phyloP scores from a whole-genome alignment of 2,113 vertebrate genomes.

The Cathartes aura region DNA sequence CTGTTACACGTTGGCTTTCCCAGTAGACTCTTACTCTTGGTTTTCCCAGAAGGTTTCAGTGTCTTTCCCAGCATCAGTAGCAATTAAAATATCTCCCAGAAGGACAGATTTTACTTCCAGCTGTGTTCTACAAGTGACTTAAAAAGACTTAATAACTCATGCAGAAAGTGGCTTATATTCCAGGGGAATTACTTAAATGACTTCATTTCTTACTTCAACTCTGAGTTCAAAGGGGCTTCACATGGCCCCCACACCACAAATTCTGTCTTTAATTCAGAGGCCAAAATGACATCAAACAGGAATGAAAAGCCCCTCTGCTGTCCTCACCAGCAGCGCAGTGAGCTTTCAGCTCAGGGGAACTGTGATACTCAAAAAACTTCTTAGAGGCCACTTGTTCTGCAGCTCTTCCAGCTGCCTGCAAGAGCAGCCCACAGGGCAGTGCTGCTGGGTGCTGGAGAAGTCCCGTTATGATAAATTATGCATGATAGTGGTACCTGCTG shows the following conservation, averaged over 20 bases:
- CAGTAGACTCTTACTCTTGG: neutral
- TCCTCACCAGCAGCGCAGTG: neutral
- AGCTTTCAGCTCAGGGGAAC: neutral
- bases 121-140: slow-evolving; percentile 14
- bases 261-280: slow-evolving; percentile 8
- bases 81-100: slow-evolving; percentile 33
- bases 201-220: neutral
- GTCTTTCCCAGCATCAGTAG: neutral
- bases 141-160: slow-evolving; percentile 45
- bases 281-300: neutral
- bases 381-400: neutral
- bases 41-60: slow-evolving; percentile 23
- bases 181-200: slow-evolving; percentile 28
- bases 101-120: slow-evolving; percentile 17
- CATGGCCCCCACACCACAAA: neutral
- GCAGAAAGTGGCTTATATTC: slow-evolving; percentile 23
- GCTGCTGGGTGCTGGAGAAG: neutral
- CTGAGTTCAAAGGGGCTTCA: neutral
- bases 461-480: neutral
- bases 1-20: neutral
- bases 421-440: neutral
- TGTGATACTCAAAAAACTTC: neutral
- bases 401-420: neutral
- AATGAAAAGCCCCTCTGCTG: neutral
- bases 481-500: neutral